phyloP scores from a whole-genome alignment of 2,113 vertebrate genomes.

The Nesogale talazaci region DNA sequence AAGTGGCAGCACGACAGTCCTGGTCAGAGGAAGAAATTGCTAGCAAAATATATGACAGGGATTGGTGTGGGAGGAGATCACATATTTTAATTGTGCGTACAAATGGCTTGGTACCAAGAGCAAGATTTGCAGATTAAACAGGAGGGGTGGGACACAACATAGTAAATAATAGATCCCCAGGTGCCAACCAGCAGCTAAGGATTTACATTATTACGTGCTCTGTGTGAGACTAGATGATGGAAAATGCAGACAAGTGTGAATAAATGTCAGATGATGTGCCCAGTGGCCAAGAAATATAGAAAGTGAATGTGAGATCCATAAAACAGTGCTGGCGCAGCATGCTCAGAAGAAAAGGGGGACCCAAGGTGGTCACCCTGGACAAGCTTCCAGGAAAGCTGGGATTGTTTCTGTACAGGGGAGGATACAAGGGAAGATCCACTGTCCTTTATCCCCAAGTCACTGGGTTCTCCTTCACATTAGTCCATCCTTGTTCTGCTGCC shows the following conservation, averaged over 20 bases:
- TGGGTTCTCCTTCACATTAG: neutral
- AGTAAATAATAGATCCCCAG: conserved; percentile 60
- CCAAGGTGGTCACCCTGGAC: neutral
- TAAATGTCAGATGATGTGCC: conserved; percentile 68
- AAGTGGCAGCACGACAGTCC: conserved; percentile 58
- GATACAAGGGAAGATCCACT: neutral
- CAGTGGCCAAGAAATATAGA: conserved; percentile 56
- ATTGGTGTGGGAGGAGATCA: neutral
- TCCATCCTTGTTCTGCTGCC: neutral
- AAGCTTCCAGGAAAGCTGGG: neutral
- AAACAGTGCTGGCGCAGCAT: neutral
- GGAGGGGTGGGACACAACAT: neutral
- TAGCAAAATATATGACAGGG: conserved; percentile 21
- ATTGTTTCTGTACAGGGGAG: neutral
- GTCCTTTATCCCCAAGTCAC: neutral
- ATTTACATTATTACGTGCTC: conserved; percentile 61
- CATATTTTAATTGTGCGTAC: conserved; percentile 69
- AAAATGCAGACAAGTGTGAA: conserved; percentile 74
- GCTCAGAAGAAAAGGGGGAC: neutral
- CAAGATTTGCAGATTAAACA: conserved; percentile 63
- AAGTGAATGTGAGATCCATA: conserved; percentile 27
- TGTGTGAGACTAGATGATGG: conserved; percentile 61
- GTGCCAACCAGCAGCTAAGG: conserved; percentile 41
- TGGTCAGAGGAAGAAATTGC: conserved; percentile 54
- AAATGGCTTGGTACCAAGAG: conserved; percentile 65